Conservation (phyloP, 2,113 vertebrate genomes). For the Nothobranchius kuhntae region DNA sequence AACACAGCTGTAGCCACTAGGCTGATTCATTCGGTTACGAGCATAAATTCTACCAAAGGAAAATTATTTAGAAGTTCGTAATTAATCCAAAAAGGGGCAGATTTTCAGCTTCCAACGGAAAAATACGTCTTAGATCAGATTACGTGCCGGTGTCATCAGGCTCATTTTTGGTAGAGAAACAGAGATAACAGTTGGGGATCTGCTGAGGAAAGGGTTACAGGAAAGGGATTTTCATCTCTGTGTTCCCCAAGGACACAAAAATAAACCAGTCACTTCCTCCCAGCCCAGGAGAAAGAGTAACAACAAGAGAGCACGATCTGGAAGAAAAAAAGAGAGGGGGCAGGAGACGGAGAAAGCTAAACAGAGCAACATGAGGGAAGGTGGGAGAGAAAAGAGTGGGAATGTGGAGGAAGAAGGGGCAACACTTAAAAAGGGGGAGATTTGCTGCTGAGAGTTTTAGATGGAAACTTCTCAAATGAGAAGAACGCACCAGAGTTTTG, state of each 20-base stretch:
- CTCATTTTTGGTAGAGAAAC: constrained; percentile 20
- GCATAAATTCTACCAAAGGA: neutral
- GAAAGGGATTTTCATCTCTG: constrained; percentile 73
- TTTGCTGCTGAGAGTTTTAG: constrained; percentile 35
- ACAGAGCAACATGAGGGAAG: constrained; percentile 36
- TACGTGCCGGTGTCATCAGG: neutral
- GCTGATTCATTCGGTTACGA: constrained; percentile 49
- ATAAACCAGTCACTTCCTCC: constrained; percentile 78
- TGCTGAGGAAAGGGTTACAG: constrained; percentile 74
- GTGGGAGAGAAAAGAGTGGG: constrained; percentile 20
- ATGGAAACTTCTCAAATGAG: constrained; percentile 70
- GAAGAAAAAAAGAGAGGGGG: constrained; percentile 1
- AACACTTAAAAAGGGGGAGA: constrained; percentile 7
- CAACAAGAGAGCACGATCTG: constrained; percentile 35
- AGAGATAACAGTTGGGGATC: constrained; percentile 1
- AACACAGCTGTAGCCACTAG: constrained; percentile 63
- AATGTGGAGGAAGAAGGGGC: constrained; percentile 45
- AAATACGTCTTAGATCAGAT: neutral
- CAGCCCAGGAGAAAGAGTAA: constrained; percentile 58
- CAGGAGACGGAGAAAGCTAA: constrained; percentile 15
- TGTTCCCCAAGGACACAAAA: constrained; percentile 74
- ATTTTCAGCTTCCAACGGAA: neutral
- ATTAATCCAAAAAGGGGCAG: constrained; percentile 12
- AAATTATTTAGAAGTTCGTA: constrained; percentile 32
- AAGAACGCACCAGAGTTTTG: constrained; percentile 50